Base-by-base conservation (phyloP, 2,113 vertebrate species). In the Lepus timidus region DNA sequence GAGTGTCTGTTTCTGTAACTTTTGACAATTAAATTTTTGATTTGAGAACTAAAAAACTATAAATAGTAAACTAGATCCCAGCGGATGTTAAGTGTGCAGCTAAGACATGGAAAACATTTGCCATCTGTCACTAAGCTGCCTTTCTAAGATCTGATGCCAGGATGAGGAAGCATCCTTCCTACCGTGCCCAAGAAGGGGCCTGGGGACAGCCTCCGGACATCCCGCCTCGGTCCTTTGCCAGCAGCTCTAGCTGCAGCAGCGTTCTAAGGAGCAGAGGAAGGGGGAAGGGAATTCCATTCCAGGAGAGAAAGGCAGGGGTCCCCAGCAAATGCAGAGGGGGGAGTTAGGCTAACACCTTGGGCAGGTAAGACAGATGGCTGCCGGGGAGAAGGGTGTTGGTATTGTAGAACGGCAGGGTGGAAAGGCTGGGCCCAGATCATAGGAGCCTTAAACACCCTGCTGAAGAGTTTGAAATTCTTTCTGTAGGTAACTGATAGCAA, bases 21-120 rank as follows among this genome's bases (percentile, higher is more conserved):
- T 94, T 82, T 83, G 67, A 74, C 27, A 79, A 79, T 88, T 71
- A 61, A 73, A 23, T 55, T 93, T 95, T 76, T 65, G 9, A 85
- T 73, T 88, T 93, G 71, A 88, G 75, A 89, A 88, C 27, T 55
- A 71, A 85, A 95, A 96, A 85, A 36, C 7, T 85, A 91, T 94
- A 95, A 95, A 74, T 70, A 90, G 87, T 68, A 75, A 71, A 11
- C 39, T 36, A 79, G 76, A 68, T 10, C 31, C 82, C 64, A 96
- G 80, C 79, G 51, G 90, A 91, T 65, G 33, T 73, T 80, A 83
- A 81, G 33, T 94, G 22, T 91, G 62, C 9, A 88, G 25, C 67
- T 88, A 85, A 85, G 82, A 87, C 81, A 88, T 76, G 27, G 82
- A 94, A 96, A 93, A 55, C 29, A 85, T 85, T 85, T 9, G 67